Base-by-base conservation (phyloP, 2,797 vertebrate genomes). In the Sebastes minor region DNA sequence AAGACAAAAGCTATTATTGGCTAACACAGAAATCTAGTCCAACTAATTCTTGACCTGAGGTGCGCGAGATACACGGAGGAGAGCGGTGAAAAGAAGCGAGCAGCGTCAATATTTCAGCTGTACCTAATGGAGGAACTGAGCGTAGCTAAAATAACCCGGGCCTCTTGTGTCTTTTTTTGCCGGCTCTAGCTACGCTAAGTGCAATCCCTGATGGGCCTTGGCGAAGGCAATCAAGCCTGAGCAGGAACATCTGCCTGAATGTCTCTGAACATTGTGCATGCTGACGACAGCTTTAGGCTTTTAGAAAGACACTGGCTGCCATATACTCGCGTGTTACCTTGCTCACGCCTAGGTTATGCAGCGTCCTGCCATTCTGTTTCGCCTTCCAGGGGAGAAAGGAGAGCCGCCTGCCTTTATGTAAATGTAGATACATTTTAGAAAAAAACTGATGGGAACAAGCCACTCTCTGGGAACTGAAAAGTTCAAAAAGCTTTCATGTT, bases 81-180 rank as follows among this genome's bases (percentile, higher is more conserved):
- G 74, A 82, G 77, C 53, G 59, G 74, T 11, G 80, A 84, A 80
- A 73, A 83, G 74, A 73, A 53, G 82, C 60, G 35, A 59, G 78
- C 53, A 5, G 71, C 78, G 84, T 94, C 90, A 94, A 94, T 95
- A 94, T 94, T 95, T 95, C 80, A 95, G 85, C 77, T 79, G 78
- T 10, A 62, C 35, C 87, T 89, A 89, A 92, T 89, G 91, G 89
- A 93, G 73, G 80, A 87, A 78, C 71, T 83, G 82, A 86, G 89
- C 84, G 32, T 20, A 42, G 81, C 91, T 88, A 91, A 94, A 94
- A 93, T 92, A 93, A 94, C 89, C 76, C 61, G 0, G 77, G 83
- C 81, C 81, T 82, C 63, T 27, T 76, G 74, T 83, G 46, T 86
- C 59, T 84, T 78, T 82, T 88, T 89, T 83, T 67, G 74, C 87